Percentiles rank a stretch among this genome's conserved stretches.
These are phyloP conservation scores for Ceramica pisi DNA, from an alignment of 2,888 invertebrate genomes.

Conservation along the genomic window DNA sequence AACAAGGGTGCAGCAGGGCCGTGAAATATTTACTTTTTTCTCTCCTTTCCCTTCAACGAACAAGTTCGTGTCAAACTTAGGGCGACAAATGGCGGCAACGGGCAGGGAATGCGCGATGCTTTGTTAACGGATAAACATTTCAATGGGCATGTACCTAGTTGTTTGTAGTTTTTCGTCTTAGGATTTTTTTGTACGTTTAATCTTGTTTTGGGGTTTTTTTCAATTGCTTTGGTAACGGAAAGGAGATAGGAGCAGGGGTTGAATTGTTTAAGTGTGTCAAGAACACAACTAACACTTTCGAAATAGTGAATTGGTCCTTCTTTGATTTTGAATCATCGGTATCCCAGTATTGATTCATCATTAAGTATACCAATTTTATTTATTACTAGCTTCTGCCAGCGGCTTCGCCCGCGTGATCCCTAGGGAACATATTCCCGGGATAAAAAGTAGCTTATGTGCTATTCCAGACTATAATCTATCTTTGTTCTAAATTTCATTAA, in stretches of 20 bases:
- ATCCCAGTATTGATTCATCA: too few species aligned
- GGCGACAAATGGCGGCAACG: slow-evolving; percentile 79
- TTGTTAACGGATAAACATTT: slow-evolving; percentile 73
- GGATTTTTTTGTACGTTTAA: slow-evolving; percentile 48
- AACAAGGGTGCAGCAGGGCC: slow-evolving; percentile 85
- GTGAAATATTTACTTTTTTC: slow-evolving; percentile 88
- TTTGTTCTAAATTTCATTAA: too few species aligned
- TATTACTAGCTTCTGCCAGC: too few species aligned
- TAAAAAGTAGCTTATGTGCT: too few species aligned
- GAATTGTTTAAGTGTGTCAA: background rate
- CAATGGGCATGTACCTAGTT: slow-evolving; percentile 62
- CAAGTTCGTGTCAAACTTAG: slow-evolving; percentile 83
- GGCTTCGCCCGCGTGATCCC: too few species aligned
- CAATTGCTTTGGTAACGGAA: slow-evolving; percentile 1
- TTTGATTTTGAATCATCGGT: background rate
- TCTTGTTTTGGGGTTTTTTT: slow-evolving; percentile 32
- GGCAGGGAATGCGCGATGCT: slow-evolving; percentile 74
- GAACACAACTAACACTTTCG: background rate
- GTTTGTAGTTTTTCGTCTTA: slow-evolving; percentile 58
- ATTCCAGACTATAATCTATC: too few species aligned
- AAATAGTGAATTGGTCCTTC: background rate
- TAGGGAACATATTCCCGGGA: too few species aligned
- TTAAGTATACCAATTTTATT: too few species aligned
- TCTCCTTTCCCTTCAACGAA: slow-evolving; percentile 74
- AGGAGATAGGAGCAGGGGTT: background rate